Base-by-base conservation (phyloP, 2,797 vertebrate species). In the Xyrichtys novacula region DNA sequence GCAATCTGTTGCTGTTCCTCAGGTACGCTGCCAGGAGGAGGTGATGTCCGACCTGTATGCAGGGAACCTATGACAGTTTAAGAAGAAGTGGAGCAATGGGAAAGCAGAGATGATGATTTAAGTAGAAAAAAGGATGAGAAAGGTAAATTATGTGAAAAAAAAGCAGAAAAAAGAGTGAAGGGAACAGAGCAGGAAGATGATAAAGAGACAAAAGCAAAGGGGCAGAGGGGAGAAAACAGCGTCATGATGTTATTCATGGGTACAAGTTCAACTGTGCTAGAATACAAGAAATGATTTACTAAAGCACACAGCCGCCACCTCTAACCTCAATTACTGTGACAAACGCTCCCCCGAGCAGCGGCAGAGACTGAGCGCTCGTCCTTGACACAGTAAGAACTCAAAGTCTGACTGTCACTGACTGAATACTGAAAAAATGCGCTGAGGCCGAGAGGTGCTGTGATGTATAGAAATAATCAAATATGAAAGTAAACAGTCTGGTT, bases 1-100 rank as follows among this genome's bases (percentile, higher is more conserved):
- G 96, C 96, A 0, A 98, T 96, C 89, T 97, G 96, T 91, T 98
- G 96, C 91, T 98, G 96, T 88, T 97, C 96, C 77, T 97, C 96
- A 0, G 96, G 96, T 43, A 98, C 95, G 0, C 96, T 96, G 38
- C 96, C 96, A 0, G 96, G 96, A 0, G 96, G 96, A 0, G 96
- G 96, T 0, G 96, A 98, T 26, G 95, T 96, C 7, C 96, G 94
- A 22, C 96, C 96, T 0, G 95, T 96, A 91, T 96, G 95, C 68
- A 97, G 90, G 26, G 96, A 98, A 22, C 96, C 96, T 98, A 85
- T n/a, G 63, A 39, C 43, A 16, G 28, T 23, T 34, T 26, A 8
- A 12, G 4, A 25, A 34, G 34, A 14, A 10, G 26, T 11, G 52
- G 6, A 25, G 46, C 1, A 19, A 44, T 3, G 7, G 25, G 23